Evolutionary conservation across 2,797 vertebrate genomes (phyloP).

Genomic region (Cryptoblepharus egeriae): DNA sequence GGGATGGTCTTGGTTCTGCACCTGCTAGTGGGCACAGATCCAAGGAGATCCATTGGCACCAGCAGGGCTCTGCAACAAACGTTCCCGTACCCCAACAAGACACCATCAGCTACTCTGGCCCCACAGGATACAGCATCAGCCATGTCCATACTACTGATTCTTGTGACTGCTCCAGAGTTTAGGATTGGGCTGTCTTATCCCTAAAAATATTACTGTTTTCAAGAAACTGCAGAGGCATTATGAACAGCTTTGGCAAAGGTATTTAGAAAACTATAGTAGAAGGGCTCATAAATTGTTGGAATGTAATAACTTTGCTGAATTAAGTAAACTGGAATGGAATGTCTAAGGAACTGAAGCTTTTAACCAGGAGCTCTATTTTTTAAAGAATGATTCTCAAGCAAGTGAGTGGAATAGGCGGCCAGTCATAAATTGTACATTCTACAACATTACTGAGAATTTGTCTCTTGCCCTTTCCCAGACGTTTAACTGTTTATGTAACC

Average conservation of each 20-base stretch:
- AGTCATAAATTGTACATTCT: slow-evolving; percentile 50
- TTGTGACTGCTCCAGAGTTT: too few species aligned
- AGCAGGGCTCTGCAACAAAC: too few species aligned
- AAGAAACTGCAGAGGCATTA: not conserved
- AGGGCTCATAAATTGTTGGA: not conserved
- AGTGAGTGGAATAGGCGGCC: not conserved
- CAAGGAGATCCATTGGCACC: too few species aligned
- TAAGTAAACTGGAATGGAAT: slow-evolving; percentile 44
- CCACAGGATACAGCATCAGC: too few species aligned
- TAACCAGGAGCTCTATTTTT: slow-evolving; percentile 53
- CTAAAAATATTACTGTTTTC: not conserved
- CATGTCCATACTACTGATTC: too few species aligned
- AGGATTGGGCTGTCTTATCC: not conserved
- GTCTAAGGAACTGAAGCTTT: slow-evolving; percentile 47
- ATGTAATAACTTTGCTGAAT: slow-evolving; percentile 33
- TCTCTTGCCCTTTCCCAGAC: slow-evolving; percentile 43
- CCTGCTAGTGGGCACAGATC: too few species aligned
- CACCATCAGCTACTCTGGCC: too few species aligned
- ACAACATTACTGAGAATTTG: slow-evolving; percentile 31
- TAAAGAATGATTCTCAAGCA: slow-evolving; percentile 36
- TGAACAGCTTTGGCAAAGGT: not conserved
- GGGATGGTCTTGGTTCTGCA: too few species aligned
- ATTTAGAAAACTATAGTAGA: not conserved
- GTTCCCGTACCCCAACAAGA: too few species aligned
- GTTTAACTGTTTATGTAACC: slow-evolving; percentile 37